phyloP scores from a whole-genome alignment of 2,797 vertebrate species.

The Enteromius trimaculatus region DNA sequence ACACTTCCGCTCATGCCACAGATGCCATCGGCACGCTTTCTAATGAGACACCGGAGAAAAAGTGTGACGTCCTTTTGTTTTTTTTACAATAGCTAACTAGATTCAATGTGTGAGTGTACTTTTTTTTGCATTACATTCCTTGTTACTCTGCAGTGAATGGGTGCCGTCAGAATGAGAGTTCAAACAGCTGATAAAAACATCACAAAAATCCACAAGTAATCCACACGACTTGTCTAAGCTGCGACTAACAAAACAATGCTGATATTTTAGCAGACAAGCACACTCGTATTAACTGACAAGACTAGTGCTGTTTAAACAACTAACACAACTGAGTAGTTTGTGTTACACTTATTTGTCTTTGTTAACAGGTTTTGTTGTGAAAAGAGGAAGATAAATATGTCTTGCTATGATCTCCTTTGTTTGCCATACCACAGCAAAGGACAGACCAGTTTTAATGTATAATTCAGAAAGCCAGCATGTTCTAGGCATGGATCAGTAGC shows the following conservation, averaged over 20 bases:
- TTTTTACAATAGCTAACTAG: not conserved
- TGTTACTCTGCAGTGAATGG: no score
- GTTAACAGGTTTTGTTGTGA: constrained; percentile 1
- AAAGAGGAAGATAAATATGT: not conserved
- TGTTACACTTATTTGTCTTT: not conserved
- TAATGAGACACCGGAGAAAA: constrained; percentile 12
- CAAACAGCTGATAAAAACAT: not conserved
- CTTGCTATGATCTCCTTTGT: not conserved
- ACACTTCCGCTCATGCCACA: not conserved
- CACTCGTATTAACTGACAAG: not conserved
- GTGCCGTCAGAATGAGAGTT: no score
- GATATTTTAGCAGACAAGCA: constrained; percentile 10
- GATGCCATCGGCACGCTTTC: not conserved
- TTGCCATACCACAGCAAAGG: not conserved
- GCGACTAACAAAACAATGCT: constrained; percentile 15
- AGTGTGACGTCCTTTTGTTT: not conserved
- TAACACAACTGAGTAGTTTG: not conserved
- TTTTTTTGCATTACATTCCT: no score
- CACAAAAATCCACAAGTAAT: not conserved
- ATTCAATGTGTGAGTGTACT: not conserved
- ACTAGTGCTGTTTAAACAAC: not conserved
- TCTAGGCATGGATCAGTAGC: constrained; percentile 14
- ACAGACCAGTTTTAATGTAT: constrained; percentile 25
- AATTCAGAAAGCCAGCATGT: constrained; percentile 31
- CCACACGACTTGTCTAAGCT: not conserved